Evolutionary conservation across 2,888 invertebrate genomes (phyloP).

Genomic region (Melinaea marsaeus): DNA sequence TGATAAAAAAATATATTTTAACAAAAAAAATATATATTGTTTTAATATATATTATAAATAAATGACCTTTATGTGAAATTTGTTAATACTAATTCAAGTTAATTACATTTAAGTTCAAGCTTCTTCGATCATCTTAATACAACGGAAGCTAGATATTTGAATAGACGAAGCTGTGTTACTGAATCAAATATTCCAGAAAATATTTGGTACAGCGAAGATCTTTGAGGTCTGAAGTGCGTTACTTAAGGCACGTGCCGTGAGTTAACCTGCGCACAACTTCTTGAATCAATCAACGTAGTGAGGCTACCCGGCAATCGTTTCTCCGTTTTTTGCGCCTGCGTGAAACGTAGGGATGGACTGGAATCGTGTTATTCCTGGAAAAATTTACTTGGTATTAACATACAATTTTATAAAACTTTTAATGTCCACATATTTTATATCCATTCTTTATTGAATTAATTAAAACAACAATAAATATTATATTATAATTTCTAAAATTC

Average conservation of each 20-base stretch:
- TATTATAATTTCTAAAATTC: too few species aligned
- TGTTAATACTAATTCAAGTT: too few species aligned
- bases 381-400: not conserved
- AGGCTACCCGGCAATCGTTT: conserved; percentile 61
- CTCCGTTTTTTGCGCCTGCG: conserved; percentile 59
- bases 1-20: too few species aligned
- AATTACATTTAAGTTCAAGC: too few species aligned
- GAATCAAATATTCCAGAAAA: not conserved
- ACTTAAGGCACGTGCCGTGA: conserved; percentile 55
- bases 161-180: too few species aligned
- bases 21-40: too few species aligned
- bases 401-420: not conserved
- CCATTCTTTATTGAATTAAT: too few species aligned
- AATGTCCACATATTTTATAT: not conserved
- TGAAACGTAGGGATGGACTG: conserved; percentile 50
- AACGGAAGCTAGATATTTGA: too few species aligned
- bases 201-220: conserved; percentile 34
- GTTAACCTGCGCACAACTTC: conserved; percentile 72
- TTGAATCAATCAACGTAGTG: conserved; percentile 73
- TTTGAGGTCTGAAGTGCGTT: conserved; percentile 47
- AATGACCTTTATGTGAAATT: too few species aligned
- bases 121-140: too few species aligned
- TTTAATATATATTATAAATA: too few species aligned
- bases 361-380: conserved; percentile 3
- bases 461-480: too few species aligned